Base-by-base conservation (phyloP, 2,113 vertebrate species). In the Paradoxurus hermaphroditus region DNA sequence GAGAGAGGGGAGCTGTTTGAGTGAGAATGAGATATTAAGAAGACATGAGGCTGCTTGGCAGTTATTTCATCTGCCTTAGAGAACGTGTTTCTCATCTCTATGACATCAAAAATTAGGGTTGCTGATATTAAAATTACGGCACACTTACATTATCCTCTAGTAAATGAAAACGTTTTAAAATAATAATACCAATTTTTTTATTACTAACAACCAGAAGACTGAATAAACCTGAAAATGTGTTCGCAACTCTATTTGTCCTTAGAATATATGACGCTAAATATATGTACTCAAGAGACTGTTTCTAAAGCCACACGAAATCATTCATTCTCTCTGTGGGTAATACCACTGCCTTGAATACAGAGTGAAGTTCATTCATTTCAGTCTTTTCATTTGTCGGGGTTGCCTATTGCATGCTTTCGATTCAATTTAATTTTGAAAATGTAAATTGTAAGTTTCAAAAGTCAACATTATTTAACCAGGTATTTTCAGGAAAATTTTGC, bases 201-300 rank as follows among this genome's bases (percentile, higher is more conserved):
- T 59, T 82, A 72, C 4, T 56, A 96, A 83, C 13, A 78, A 46
- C 7, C 18, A 82, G 31, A 70, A 0, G 67, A 83, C 25, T 21
- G 15, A 83, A 72, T 91, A 56, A 86, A 83, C 51, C 92, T 90
- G 29, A 82, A 96, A 95, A 83, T 49, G 2, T 77, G 25, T 91
- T 84, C 78, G 41, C 12, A 91, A 78, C 3, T 77, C 49, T 68
- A 29, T 88, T 53, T 83, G n/a, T 77, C 51, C n/a, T 91, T 82
- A 70, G 29, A 86, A 39, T 77, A n/a, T 6, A 86, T 78, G 16
- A 44, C 5, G 44, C 5, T 77, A 70, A 70, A 95, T 62, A 83
- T 13, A 70, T 46, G 11, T 4, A 72, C 63, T 49, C 44, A 83
- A 77, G 70, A 86, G 62, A 46, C 16, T 77, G 27, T 81, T 67